Evolutionary conservation across 2,888 invertebrate genomes (phyloP), one percentile per base, ranked within the genome.

Genomic region (Hylaea fasciaria): DNA sequence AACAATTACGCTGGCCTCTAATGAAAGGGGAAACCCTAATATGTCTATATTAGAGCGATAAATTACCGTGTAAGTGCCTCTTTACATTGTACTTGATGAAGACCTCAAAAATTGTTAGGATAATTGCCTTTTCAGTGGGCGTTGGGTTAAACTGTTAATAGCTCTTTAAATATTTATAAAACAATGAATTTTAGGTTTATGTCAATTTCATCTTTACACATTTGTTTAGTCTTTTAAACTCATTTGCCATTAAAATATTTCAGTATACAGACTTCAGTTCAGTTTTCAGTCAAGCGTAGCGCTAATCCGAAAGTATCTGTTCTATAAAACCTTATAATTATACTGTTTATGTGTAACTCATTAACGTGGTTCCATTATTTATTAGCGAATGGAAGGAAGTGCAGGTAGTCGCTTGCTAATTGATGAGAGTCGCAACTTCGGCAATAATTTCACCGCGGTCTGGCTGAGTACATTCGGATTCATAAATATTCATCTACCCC

Each of bases 381-480:
- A 66, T 62, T 57, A 64, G 54, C 37, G 46, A 40, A 56, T 53
- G 64, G 61, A 65, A 66, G 66, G 53, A 66, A 57, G 58, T 64
- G 66, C 69, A 69, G 44, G 61, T 50, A 62, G 65, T 54, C 63
- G 64, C 64, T 66, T 65, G 61, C 67, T 73, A 72, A 74, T 73
- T 71, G 72, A 71, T 70, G 72, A 73, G 64, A 66, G 43, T 69
- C 64, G 44, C 70, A 75, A 78, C 72, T 76, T 73, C 53, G 66
- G 57, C 71, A 67, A 74, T 76, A 79, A 77, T 71, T 77, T 67
- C 64, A 62, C 57, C 57, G 64, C 65, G 58, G 66, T 64, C 66
- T 68, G 59, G 63, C 57, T 51, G 61, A 64, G 63, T 66, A 70
- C 64, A 70, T 64, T 65, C 64, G 17, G 57, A 58, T 58, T 69